phyloP scores from a whole-genome alignment of 2,888 invertebrate species.

The Coleophora deauratella region DNA sequence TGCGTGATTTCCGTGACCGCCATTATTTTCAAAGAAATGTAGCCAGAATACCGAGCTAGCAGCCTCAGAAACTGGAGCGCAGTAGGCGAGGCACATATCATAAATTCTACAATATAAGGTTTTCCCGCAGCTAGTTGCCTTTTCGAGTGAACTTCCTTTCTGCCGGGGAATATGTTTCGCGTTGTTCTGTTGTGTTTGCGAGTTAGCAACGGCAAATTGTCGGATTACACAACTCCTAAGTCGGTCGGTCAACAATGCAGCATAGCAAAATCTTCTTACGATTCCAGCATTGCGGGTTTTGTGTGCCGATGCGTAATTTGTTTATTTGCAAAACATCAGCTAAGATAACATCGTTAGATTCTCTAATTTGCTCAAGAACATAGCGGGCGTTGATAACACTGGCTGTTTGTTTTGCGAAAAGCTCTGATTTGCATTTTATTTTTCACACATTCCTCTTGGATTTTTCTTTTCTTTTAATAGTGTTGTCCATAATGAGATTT shows the following conservation, averaged over 20 bases:
- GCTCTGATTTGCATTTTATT: conserved; percentile 26
- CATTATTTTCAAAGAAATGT: conserved; percentile 55
- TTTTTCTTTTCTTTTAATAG: conserved; percentile 46
- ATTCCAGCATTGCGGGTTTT: conserved; percentile 38
- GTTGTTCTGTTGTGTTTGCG: conserved; percentile 69
- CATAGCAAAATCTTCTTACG: conserved; percentile 46
- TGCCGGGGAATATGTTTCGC: conserved; percentile 60
- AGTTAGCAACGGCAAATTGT: conserved; percentile 67
- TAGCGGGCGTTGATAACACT: conserved; percentile 35
- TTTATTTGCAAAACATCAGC: conserved; percentile 42
- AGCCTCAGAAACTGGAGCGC: conserved; percentile 51
- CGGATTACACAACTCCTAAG: conserved; percentile 67
- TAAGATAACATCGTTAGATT: conserved; percentile 31
- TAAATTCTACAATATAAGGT: conserved; percentile 67
- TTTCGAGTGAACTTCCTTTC: conserved; percentile 66
- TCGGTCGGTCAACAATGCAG: conserved; percentile 58
- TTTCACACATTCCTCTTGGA: conserved; percentile 27
- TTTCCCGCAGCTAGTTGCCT: conserved; percentile 63
- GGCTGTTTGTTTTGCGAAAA: conserved; percentile 35
- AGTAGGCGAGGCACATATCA: conserved; percentile 50
- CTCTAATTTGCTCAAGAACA: conserved; percentile 31
- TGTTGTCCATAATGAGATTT: conserved; percentile 36
- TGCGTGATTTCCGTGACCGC: conserved; percentile 15
- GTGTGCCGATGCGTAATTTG: conserved; percentile 44
- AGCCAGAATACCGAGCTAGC: conserved; percentile 45